Evolutionary conservation across 2,888 invertebrate genomes (phyloP).

Genomic region (Adela reaumurella): DNA sequence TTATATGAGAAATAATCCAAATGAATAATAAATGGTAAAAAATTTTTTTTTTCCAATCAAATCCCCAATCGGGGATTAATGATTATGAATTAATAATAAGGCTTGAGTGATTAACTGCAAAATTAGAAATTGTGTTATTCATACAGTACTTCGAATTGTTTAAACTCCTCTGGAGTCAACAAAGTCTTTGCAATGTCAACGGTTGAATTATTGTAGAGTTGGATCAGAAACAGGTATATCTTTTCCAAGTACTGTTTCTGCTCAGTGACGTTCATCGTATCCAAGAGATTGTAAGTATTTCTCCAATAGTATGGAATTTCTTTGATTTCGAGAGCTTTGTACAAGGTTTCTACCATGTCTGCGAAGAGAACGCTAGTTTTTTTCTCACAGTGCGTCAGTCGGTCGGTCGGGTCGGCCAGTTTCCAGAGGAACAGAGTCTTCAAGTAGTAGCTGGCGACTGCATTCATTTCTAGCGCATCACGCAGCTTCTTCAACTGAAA

Average conservation of each 20-base stretch:
- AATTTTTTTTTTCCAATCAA: too few relatives aligned
- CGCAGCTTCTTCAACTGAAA: constrained; percentile 49
- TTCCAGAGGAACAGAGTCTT: constrained; percentile 53
- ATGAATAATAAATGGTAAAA: too few relatives aligned
- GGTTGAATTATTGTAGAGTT: constrained; percentile 28
- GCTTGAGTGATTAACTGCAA: too few relatives aligned
- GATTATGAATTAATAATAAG: too few relatives aligned
- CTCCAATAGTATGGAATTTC: constrained; percentile 39
- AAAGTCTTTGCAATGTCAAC: constrained; percentile 23
- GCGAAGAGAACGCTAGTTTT: constrained; percentile 26
- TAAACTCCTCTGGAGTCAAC: constrained; percentile 25
- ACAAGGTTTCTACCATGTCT: constrained; percentile 30
- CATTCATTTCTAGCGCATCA: constrained; percentile 34
- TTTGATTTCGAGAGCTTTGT: constrained; percentile 23
- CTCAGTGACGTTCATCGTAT: constrained; percentile 23
- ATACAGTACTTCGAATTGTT: too few relatives aligned
- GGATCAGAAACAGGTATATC: constrained; percentile 29
- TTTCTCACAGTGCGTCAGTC: constrained; percentile 32
- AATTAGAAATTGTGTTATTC: too few relatives aligned
- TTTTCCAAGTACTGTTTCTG: constrained; percentile 27
- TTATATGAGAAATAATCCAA: too few relatives aligned
- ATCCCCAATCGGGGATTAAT: too few relatives aligned
- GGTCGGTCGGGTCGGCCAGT: constrained; percentile 22
- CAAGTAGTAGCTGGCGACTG: constrained; percentile 55
- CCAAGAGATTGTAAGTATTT: constrained; percentile 29